phyloP scores from a whole-genome alignment of 1,140 invertebrate species.

The Diachasmimorpha longicaudata region DNA sequence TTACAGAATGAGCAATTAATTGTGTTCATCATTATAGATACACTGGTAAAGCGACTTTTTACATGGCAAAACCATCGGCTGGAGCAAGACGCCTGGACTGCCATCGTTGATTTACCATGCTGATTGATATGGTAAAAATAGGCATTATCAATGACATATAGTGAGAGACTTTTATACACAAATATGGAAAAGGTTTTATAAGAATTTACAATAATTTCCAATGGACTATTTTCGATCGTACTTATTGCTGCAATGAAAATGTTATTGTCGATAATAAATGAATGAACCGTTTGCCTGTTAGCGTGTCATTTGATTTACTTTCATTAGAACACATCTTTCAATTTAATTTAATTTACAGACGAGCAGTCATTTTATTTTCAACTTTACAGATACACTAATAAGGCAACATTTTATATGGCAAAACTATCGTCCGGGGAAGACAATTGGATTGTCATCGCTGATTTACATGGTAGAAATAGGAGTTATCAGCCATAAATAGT shows the following conservation, averaged over 20 bases:
- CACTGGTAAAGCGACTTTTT: constrained; percentile 11
- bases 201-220: too few relatives aligned
- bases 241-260: too few relatives aligned
- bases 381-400: constrained; percentile 2
- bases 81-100: constrained; percentile 9
- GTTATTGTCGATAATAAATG: too few relatives aligned
- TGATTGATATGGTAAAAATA: background rate
- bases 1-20: background rate
- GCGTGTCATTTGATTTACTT: too few relatives aligned
- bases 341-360: background rate
- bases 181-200: too few relatives aligned
- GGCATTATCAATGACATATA: too few relatives aligned
- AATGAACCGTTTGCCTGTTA: too few relatives aligned
- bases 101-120: background rate
- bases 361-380: background rate
- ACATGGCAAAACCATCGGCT: constrained; percentile 14
- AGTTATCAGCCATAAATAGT: too few relatives aligned
- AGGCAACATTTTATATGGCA: constrained; percentile 17
- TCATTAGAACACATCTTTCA: too few relatives aligned
- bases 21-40: constrained; percentile 3
- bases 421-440: constrained; percentile 1
- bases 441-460: background rate
- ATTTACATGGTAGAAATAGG: background rate
- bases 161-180: too few relatives aligned
- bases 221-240: too few relatives aligned